phyloP scores from a whole-genome alignment of 2,797 vertebrate genomes.

The Rhabdophis nuchalis region DNA sequence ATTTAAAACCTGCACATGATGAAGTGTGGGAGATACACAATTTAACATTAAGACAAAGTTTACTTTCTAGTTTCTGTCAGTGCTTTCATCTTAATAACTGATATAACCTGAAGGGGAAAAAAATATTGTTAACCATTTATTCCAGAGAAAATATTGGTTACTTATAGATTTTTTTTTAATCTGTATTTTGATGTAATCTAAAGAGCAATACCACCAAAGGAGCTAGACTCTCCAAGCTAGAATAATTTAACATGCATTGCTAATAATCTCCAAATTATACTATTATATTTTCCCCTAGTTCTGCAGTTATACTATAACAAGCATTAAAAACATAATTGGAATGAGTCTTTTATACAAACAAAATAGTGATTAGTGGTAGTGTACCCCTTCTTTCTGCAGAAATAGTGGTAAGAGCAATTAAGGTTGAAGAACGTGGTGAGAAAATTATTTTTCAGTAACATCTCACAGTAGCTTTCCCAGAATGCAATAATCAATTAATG shows the following conservation, averaged over 20 bases:
- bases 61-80: slow-evolving; percentile 1
- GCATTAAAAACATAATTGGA: not conserved
- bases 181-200: not conserved
- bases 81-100: not conserved
- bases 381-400: not conserved
- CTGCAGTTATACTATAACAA: not conserved
- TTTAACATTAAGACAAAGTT: slow-evolving; percentile 10
- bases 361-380: not conserved
- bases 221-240: not conserved
- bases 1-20: slow-evolving; percentile 28
- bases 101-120: not conserved
- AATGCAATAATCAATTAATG: not conserved
- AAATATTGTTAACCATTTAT: slow-evolving; percentile 5
- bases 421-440: not conserved
- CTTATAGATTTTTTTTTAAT: not conserved
- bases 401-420: not conserved
- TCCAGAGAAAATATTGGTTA: not conserved
- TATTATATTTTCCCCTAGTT: not conserved
- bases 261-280: not conserved
- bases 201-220: not conserved
- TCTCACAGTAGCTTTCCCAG: not conserved
- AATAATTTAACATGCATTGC: not conserved
- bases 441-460: not conserved
- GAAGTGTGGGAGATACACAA: slow-evolving; percentile 12
- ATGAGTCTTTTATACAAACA: not conserved